Percentiles rank a stretch among this genome's conserved stretches.
Conservation (phyloP, 1,140 invertebrate genomes). For the Phthorimaea operculella region DNA sequence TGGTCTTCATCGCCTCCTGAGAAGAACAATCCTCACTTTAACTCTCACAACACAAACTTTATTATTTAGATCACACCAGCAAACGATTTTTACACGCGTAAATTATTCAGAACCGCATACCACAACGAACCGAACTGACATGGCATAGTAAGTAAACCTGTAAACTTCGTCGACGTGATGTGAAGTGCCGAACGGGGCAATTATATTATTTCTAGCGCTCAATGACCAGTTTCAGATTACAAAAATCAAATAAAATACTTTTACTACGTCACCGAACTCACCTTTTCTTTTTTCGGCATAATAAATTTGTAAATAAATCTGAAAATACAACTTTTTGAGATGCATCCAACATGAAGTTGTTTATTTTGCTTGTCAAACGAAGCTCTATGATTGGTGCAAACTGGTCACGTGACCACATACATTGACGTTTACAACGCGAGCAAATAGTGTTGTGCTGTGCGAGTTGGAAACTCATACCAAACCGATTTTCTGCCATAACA, state of each 20-base stretch:
- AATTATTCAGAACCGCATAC: conserved; percentile 58
- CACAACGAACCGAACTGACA: conserved; percentile 58
- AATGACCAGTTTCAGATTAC: conserved; percentile 1
- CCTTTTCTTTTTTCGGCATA: conserved; percentile 49
- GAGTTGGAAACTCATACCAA: not conserved
- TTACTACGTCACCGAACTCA: conserved; percentile 28
- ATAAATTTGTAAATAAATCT: conserved; percentile 45
- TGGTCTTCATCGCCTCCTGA: conserved; percentile 61
- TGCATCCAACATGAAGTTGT: conserved; percentile 31
- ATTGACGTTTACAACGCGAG: conserved; percentile 29
- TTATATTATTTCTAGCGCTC: conserved; percentile 14
- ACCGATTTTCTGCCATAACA: not conserved
- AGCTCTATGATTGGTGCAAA: conserved; percentile 30
- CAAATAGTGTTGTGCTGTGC: conserved; percentile 20
- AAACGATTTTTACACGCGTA: conserved; percentile 45
- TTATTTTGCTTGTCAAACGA: conserved; percentile 33
- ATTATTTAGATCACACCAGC: conserved; percentile 34
- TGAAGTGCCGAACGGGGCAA: conserved; percentile 35
- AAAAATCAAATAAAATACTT: conserved; percentile 7
- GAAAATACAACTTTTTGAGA: conserved; percentile 40
- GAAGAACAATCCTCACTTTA: conserved; percentile 44
- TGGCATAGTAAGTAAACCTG: conserved; percentile 50
- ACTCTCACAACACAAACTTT: conserved; percentile 48
- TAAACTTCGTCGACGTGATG: conserved; percentile 32
- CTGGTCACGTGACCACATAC: conserved; percentile 34